phyloP scores from a whole-genome alignment of 2,888 invertebrate genomes.

The Agrochola lota region DNA sequence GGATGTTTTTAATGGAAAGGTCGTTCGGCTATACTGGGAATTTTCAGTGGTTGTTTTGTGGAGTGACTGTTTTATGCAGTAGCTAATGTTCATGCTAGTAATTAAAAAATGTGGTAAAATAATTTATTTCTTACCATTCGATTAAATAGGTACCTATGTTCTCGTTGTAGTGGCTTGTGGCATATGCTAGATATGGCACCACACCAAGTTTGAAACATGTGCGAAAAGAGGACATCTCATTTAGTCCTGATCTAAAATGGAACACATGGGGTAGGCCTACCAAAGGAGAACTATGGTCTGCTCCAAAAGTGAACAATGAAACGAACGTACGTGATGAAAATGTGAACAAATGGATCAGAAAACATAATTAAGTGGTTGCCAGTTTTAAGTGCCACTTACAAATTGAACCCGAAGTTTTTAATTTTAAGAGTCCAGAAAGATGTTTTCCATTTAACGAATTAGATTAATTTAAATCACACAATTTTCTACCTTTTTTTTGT shows the following conservation, averaged over 20 bases:
- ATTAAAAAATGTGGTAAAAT: background rate
- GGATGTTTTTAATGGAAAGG: slow-evolving; percentile 62
- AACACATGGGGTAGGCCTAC: too few relatives aligned
- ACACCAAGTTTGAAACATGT: background rate
- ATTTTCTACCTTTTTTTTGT: too few relatives aligned
- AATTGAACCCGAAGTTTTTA: background rate
- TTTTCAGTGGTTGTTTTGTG: slow-evolving; percentile 35
- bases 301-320: background rate
- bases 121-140: background rate
- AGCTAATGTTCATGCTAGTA: background rate
- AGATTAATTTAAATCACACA: background rate
- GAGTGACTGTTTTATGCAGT: slow-evolving; percentile 11
- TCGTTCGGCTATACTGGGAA: slow-evolving; percentile 38
- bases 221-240: background rate
- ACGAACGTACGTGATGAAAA: too few relatives aligned
- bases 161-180: background rate
- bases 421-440: background rate
- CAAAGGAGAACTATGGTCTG: background rate
- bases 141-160: background rate
- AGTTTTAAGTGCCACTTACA: background rate
- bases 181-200: background rate
- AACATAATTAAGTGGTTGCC: background rate
- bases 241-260: background rate
- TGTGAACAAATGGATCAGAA: background rate
- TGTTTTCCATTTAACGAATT: background rate